phyloP scores from a whole-genome alignment of 2,888 invertebrate species.

The Strigamia transsilvanica region DNA sequence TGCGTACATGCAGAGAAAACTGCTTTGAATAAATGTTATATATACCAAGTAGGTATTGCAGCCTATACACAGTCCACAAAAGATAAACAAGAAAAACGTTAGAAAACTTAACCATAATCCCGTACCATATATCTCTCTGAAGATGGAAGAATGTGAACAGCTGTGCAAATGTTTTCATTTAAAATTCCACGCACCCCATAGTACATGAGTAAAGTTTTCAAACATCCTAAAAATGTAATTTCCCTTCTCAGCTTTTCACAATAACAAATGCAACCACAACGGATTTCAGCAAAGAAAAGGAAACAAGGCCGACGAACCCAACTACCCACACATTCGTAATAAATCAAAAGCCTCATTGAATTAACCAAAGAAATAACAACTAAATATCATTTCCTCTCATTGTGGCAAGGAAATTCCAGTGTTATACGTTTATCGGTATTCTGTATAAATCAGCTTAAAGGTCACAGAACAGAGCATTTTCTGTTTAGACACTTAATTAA shows the following conservation, averaged over 20 bases:
- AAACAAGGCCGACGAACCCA: conserved; percentile 10
- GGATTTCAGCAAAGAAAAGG: neutral
- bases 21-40: conserved; percentile 43
- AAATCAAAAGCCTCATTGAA: neutral
- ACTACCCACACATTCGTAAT: neutral
- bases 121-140: conserved; percentile 1
- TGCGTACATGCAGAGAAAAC: conserved; percentile 35
- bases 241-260: conserved; percentile 23
- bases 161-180: conserved; percentile 48
- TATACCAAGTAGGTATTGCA: conserved; percentile 45
- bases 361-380: neutral
- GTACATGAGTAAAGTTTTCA: conserved; percentile 39
- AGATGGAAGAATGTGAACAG: conserved; percentile 38
- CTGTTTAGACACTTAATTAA: too few species aligned
- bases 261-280: conserved; percentile 45
- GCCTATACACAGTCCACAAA: conserved; percentile 40
- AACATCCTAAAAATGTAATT: conserved; percentile 48
- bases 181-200: conserved; percentile 38
- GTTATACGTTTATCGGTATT: neutral
- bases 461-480: too few species aligned
- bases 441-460: neutral
- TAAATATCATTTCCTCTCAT: neutral
- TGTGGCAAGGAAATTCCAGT: neutral
- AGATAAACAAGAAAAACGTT: conserved; percentile 48
- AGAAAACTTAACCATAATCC: conserved; percentile 49